Percentiles rank a stretch among this genome's conserved stretches.
Conservation (phyloP, 2,797 vertebrate species). For the Sciurus vulgaris region DNA sequence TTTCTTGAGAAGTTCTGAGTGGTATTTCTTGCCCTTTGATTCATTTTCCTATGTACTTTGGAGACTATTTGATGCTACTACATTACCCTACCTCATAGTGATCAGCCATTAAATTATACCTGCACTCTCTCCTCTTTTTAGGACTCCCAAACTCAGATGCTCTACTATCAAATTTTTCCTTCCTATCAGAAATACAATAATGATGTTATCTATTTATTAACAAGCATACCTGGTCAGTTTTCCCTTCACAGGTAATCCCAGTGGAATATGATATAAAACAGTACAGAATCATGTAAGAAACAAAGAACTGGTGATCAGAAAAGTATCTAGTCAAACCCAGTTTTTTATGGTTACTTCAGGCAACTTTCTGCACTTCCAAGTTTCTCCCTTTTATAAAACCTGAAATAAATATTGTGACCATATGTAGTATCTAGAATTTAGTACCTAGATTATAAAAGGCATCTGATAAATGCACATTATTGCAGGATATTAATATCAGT, state of each 20-base stretch:
- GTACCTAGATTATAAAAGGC: neutral
- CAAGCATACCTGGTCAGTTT: neutral
- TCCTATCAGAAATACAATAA: neutral
- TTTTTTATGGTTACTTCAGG: neutral
- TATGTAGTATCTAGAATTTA: neutral
- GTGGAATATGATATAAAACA: neutral
- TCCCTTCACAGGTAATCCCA: neutral
- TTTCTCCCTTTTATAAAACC: constrained; percentile 47
- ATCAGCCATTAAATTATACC: neutral
- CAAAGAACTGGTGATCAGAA: neutral
- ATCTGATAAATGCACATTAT: constrained; percentile 24
- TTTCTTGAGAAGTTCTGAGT: neutral
- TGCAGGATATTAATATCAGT: neutral
- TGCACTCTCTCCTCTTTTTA: constrained; percentile 5
- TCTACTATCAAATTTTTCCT: neutral
- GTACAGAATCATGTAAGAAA: neutral
- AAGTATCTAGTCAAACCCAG: neutral
- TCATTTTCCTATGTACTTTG: neutral
- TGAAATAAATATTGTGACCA: constrained; percentile 2
- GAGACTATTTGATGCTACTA: neutral
- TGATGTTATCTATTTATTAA: neutral
- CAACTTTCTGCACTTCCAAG: neutral
- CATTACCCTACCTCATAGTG: neutral
- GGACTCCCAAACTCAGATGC: neutral
- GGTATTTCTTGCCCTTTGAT: neutral